These are phyloP conservation scores for Acanthiza pusilla DNA, from an alignment of 2,797 vertebrate genomes.

Conservation along the genomic window DNA sequence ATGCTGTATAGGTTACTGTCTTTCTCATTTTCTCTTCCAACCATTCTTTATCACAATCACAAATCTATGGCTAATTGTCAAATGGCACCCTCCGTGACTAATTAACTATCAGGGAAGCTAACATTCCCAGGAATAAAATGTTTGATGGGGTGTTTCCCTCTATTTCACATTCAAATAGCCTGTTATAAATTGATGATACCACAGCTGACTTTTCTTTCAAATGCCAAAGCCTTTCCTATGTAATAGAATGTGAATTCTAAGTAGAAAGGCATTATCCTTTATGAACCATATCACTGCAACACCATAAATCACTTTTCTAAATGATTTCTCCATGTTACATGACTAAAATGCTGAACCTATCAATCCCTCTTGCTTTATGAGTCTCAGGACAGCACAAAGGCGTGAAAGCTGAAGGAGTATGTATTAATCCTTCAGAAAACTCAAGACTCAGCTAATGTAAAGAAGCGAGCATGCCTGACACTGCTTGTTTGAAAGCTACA, in stretches of 20 bases:
- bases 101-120: constrained; percentile 37
- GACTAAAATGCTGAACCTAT: constrained; percentile 27
- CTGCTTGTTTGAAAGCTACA: not conserved
- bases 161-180: not conserved
- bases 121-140: constrained; percentile 2
- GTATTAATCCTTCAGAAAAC: constrained; percentile 10
- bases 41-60: not conserved
- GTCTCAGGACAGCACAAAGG: not conserved
- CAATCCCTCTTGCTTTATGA: constrained; percentile 30
- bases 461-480: not conserved
- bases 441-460: not conserved
- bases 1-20: not conserved
- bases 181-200: constrained; percentile 20
- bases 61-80: not conserved
- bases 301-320: constrained; percentile 5
- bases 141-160: constrained; percentile 14
- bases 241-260: constrained; percentile 33
- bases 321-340: not conserved
- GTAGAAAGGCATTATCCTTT: constrained; percentile 22
- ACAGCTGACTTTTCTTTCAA: constrained; percentile 52
- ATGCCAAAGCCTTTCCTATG: constrained; percentile 40
- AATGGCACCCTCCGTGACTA: not conserved
- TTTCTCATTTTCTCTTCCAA: not conserved
- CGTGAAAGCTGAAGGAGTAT: not conserved
- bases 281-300: constrained; percentile 9